Conservation (phyloP, 2,113 vertebrate species). For the Neogobius melanostomus region DNA sequence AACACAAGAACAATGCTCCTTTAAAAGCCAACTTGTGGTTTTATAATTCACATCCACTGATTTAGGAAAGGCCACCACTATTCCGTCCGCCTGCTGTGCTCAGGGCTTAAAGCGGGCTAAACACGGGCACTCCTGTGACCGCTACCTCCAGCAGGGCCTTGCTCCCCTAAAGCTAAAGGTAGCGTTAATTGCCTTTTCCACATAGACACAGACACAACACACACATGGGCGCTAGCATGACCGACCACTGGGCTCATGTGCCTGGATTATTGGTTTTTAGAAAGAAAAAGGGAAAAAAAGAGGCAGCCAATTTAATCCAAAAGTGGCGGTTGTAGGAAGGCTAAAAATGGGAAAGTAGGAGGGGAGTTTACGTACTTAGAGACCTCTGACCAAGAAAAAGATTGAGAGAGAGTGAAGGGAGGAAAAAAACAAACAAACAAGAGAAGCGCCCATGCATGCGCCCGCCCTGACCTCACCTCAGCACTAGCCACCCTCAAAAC, state of each 20-base stretch:
- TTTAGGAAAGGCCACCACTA: constrained; percentile 62
- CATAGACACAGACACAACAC: constrained; percentile 19
- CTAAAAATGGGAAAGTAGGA: constrained; percentile 21
- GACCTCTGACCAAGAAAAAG: constrained; percentile 47
- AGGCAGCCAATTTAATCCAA: constrained; percentile 69
- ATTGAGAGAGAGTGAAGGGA: constrained; percentile 36
- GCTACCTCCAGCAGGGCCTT: constrained; percentile 36
- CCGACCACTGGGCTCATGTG: constrained; percentile 64
- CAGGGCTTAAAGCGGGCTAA: constrained; percentile 63
- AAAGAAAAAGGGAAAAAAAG: constrained; percentile 19
- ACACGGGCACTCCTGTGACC: constrained; percentile 58
- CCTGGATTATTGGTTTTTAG: constrained; percentile 68
- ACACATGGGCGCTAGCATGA: constrained; percentile 49
- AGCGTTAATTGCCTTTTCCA: constrained; percentile 64
- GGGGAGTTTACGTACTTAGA: constrained; percentile 30
- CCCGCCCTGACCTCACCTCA: constrained; percentile 29
- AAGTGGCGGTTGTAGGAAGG: constrained; percentile 51
- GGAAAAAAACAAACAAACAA: constrained; percentile 21
- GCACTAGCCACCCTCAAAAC: constrained; percentile 24
- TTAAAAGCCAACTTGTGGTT: constrained; percentile 53
- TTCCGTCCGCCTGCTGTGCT: constrained; percentile 42
- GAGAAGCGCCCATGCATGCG: constrained; percentile 55
- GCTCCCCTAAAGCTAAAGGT: constrained; percentile 44
- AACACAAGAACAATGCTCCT: constrained; percentile 66
- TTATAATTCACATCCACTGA: constrained; percentile 58